Percentiles rank a stretch among this genome's conserved stretches.
Evolutionary conservation across 2,888 invertebrate species (phyloP).

Genomic region (Eupithecia tripunctaria): DNA sequence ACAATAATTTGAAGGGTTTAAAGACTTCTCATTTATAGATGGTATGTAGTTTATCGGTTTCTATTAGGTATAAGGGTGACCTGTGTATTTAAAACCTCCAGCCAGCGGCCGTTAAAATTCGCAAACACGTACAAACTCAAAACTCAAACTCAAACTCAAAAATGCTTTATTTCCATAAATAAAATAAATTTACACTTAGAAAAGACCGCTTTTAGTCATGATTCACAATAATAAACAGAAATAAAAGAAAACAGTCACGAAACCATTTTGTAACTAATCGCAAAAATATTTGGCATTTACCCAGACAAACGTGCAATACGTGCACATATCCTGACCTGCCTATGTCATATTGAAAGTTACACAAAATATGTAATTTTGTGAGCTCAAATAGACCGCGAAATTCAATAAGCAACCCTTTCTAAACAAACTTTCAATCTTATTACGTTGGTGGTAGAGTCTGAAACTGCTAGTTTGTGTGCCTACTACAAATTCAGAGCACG

Average conservation of each 20-base stretch:
- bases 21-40: neutral
- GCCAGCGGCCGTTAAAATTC: neutral
- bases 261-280: neutral
- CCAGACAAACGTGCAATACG: constrained; percentile 8
- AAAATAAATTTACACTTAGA: too few relatives aligned
- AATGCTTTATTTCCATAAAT: too few relatives aligned
- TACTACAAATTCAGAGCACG: constrained; percentile 50
- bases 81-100: neutral
- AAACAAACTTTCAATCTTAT: constrained; percentile 24
- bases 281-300: neutral
- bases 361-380: constrained; percentile 25
- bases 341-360: constrained; percentile 20
- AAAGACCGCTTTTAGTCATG: neutral
- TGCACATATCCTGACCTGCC: constrained; percentile 9
- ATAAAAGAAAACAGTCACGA: constrained; percentile 7
- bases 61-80: neutral
- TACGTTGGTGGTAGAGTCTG: constrained; percentile 16
- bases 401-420: constrained; percentile 31
- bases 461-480: constrained; percentile 20
- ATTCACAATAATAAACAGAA: neutral
- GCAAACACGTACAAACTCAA: too few relatives aligned
- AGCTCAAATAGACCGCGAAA: constrained; percentile 30
- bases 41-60: neutral
- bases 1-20: neutral
- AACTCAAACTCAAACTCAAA: too few relatives aligned